phyloP scores from a whole-genome alignment of 2,888 invertebrate species.

The Drosophila merina region DNA sequence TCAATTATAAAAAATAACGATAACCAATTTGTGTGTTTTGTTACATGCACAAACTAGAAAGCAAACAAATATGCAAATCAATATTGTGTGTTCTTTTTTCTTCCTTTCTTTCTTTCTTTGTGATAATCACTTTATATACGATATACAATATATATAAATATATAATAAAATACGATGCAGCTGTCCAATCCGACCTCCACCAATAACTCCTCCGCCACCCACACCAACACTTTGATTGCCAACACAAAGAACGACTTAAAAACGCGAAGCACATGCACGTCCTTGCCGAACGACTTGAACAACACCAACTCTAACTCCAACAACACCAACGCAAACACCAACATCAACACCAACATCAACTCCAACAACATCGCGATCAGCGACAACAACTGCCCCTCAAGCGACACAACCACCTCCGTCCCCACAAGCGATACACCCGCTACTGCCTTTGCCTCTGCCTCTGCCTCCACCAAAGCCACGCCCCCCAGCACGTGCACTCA shows the following conservation, averaged over 20 bases:
- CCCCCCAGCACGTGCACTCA: conserved; percentile 69
- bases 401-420: conserved; percentile 17
- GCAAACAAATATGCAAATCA: conserved; percentile 50
- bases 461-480: conserved; percentile 55
- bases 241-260: conserved; percentile 46
- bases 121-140: conserved; percentile 52
- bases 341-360: conserved; percentile 27
- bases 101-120: conserved; percentile 66
- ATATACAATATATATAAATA: conserved; percentile 1
- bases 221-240: conserved; percentile 35
- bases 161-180: conserved; percentile 51
- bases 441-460: conserved; percentile 33
- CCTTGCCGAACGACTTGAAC: conserved; percentile 35
- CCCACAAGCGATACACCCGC: conserved; percentile 32
- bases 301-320: conserved; percentile 27
- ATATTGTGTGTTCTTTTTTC: conserved; percentile 67
- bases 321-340: conserved; percentile 43
- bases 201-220: conserved; percentile 49
- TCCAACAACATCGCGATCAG: conserved; percentile 33
- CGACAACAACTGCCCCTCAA: conserved; percentile 17
- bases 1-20: not conserved
- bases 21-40: conserved; percentile 39
- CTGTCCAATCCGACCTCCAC: conserved; percentile 59
- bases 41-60: conserved; percentile 52
- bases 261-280: conserved; percentile 74